Evolutionary conservation across 2,797 vertebrate genomes (phyloP).

Genomic region (Squalus acanthias): DNA sequence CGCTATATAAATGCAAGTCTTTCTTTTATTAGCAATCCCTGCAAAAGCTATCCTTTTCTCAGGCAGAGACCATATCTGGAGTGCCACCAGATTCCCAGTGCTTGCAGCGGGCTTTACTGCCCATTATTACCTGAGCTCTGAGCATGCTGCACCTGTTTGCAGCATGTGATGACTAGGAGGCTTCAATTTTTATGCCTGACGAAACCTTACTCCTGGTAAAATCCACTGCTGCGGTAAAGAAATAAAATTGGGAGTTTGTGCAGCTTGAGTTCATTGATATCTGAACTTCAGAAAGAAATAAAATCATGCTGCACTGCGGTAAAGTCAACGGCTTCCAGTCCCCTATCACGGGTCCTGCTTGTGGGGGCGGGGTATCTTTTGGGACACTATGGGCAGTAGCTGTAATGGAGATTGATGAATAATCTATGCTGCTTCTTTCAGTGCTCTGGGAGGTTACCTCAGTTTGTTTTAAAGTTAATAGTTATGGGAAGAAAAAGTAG

Average conservation of each 20-base stretch:
- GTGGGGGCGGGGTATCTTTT: neutral
- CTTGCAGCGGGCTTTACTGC: neutral
- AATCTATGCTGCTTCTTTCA: neutral
- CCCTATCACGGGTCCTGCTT: neutral
- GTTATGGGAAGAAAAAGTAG: neutral
- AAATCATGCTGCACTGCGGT: neutral
- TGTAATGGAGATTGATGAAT: neutral
- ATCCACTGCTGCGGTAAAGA: neutral
- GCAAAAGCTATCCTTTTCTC: neutral
- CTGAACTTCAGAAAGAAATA: neutral
- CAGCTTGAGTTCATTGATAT: neutral
- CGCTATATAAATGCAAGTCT: neutral
- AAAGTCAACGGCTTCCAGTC: neutral
- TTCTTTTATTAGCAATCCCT: neutral
- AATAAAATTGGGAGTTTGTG: neutral
- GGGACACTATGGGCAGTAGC: neutral
- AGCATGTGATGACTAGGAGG: neutral
- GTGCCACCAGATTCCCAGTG: neutral
- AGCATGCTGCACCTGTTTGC: neutral
- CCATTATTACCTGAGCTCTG: neutral
- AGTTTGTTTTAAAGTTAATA: neutral
- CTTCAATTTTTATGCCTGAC: neutral
- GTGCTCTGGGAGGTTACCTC: neutral
- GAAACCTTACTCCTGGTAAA: neutral
- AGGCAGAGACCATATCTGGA: neutral